Evolutionary conservation across 2,888 invertebrate genomes (phyloP).

Genomic region (Cremastinae sp.): DNA sequence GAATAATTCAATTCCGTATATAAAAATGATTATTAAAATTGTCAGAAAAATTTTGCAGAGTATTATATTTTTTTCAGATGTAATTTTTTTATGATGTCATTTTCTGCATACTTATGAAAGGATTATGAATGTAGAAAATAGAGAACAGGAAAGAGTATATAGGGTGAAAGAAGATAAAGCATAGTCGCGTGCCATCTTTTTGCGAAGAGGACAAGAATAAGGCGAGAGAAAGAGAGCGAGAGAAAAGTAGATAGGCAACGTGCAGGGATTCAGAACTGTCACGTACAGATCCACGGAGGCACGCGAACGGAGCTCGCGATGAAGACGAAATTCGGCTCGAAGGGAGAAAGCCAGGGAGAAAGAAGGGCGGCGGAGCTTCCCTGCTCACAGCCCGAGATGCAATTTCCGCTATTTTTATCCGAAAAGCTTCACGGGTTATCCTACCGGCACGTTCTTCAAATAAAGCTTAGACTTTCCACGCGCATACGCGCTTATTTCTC

Average conservation of each 20-base stretch:
- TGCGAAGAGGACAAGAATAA: conserved; percentile 30
- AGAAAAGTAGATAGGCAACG: conserved; percentile 64
- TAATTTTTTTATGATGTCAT: conserved; percentile 24
- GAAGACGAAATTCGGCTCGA: conserved; percentile 28
- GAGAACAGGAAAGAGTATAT: conserved; percentile 23
- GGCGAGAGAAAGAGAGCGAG: conserved; percentile 64
- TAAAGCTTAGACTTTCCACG: conserved; percentile 70
- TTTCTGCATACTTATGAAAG: conserved; percentile 13
- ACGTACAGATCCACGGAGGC: conserved; percentile 73
- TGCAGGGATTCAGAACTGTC: conserved; percentile 72
- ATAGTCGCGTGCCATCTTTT: conserved; percentile 55
- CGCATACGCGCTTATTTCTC: conserved; percentile 41
- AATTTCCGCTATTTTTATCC: conserved; percentile 80
- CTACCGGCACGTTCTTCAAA: conserved; percentile 79
- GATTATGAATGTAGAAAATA: conserved; percentile 10
- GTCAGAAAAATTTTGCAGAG: no score
- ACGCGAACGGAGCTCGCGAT: conserved; percentile 63
- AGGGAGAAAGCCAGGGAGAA: not conserved
- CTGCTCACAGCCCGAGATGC: conserved; percentile 71
- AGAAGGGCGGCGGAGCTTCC: conserved; percentile 39
- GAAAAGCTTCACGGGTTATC: conserved; percentile 78
- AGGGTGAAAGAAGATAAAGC: conserved; percentile 45
- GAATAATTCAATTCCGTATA: no score
- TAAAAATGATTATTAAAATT: no score
- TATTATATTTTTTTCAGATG: no score